Percentiles rank a stretch among this genome's conserved stretches.
phyloP scores from a whole-genome alignment of 2,888 invertebrate genomes.

The Byasa hedistus region DNA sequence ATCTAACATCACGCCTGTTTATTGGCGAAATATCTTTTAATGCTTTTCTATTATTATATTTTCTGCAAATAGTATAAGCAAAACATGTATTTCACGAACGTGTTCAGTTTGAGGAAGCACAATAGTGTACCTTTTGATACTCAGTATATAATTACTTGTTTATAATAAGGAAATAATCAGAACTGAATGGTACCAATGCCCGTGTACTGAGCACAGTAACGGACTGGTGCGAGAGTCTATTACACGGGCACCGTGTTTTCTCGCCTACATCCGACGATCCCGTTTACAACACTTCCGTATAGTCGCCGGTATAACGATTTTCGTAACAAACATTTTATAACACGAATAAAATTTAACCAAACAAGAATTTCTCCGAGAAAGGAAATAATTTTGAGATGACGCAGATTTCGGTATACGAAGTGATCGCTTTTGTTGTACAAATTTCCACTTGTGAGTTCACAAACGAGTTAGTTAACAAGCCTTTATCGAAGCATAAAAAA shows the following conservation, averaged over 20 bases:
- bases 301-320: not conserved
- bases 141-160: constrained; percentile 14
- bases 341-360: not conserved
- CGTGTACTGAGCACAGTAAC: constrained; percentile 12
- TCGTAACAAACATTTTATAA: not conserved
- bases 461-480: not conserved
- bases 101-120: not conserved
- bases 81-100: too few species aligned
- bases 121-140: not conserved
- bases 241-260: constrained; percentile 11
- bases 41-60: too few species aligned
- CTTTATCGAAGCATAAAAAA: not conserved
- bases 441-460: too few species aligned
- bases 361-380: not conserved
- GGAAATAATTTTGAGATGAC: too few species aligned
- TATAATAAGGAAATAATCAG: constrained; percentile 8
- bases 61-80: too few species aligned
- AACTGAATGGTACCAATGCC: constrained; percentile 9
- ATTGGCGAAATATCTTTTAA: too few species aligned
- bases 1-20: too few species aligned
- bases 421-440: too few species aligned
- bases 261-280: constrained; percentile 19
- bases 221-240: constrained; percentile 15
- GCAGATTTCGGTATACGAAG: too few species aligned
- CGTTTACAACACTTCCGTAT: constrained; percentile 7